Conservation (phyloP, 2,888 invertebrate species). For the Oasisia sp. region DNA sequence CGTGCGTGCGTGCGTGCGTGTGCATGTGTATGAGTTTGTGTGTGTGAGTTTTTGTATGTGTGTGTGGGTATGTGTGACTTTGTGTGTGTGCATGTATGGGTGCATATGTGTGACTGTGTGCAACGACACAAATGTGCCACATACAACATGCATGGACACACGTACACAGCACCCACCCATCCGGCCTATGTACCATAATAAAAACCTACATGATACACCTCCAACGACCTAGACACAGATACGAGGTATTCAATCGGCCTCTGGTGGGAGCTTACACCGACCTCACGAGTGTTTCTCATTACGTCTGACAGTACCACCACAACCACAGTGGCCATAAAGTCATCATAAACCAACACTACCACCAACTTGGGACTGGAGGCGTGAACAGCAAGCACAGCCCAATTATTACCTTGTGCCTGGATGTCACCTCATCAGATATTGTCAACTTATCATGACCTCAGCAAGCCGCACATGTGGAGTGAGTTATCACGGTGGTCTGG, state of each 20-base stretch:
- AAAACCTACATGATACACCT: not conserved
- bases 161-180: not conserved
- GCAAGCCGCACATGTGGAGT: not conserved
- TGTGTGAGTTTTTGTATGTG: too few relatives aligned
- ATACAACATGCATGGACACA: too few relatives aligned
- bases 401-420: not conserved
- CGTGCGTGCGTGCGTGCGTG: too few relatives aligned
- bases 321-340: not conserved
- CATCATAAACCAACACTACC: not conserved
- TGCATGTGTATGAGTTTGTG: too few relatives aligned
- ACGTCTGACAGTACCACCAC: not conserved
- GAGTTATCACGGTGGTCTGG: not conserved
- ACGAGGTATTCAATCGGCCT: not conserved
- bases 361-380: not conserved
- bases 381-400: not conserved
- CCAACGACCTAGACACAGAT: not conserved
- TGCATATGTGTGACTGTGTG: too few relatives aligned
- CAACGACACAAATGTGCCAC: too few relatives aligned
- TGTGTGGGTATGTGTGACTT: too few relatives aligned
- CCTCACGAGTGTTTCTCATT: not conserved
- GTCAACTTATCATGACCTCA: not conserved
- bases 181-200: not conserved
- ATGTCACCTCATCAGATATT: not conserved
- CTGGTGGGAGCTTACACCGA: not conserved
- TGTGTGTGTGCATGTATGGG: too few relatives aligned